Conservation (phyloP, 2,113 vertebrate species). For the Calidris pygmaea region DNA sequence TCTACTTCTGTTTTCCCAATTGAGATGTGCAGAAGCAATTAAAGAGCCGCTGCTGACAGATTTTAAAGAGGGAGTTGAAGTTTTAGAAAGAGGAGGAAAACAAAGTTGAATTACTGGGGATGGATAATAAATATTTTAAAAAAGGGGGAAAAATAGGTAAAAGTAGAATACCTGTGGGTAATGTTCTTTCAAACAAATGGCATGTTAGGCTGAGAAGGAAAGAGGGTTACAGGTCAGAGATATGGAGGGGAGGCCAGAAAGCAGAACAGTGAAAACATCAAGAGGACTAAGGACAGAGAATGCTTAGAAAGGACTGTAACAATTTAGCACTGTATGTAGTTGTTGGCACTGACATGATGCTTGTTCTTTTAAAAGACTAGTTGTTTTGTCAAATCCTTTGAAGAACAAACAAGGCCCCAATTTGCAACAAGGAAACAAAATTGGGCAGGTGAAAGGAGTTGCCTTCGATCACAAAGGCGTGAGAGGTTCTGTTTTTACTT, state of each 20-base stretch:
- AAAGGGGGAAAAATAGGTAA: accelerated
- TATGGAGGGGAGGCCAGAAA: neutral
- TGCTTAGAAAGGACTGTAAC: neutral
- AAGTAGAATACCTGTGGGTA: neutral
- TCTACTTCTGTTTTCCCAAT: neutral
- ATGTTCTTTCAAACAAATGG: neutral
- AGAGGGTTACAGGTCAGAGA: neutral
- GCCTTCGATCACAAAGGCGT: neutral
- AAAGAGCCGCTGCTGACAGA: neutral
- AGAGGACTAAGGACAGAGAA: neutral
- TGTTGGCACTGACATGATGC: neutral
- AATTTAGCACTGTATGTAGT: neutral
- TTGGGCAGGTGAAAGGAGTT: neutral
- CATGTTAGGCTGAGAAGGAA: neutral
- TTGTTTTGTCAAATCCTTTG: neutral
- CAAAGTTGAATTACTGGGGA: neutral
- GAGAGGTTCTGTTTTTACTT: neutral
- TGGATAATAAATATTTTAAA: neutral
- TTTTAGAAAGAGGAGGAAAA: neutral
- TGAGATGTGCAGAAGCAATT: neutral
- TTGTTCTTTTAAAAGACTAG: neutral
- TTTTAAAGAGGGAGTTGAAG: neutral
- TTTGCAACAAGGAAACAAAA: neutral
- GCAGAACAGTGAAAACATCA: neutral
- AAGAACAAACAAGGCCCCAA: neutral